phyloP scores from a whole-genome alignment of 30 jellyfish, hydroid and myxozoan genomes.

The Pelagia noctiluca region DNA sequence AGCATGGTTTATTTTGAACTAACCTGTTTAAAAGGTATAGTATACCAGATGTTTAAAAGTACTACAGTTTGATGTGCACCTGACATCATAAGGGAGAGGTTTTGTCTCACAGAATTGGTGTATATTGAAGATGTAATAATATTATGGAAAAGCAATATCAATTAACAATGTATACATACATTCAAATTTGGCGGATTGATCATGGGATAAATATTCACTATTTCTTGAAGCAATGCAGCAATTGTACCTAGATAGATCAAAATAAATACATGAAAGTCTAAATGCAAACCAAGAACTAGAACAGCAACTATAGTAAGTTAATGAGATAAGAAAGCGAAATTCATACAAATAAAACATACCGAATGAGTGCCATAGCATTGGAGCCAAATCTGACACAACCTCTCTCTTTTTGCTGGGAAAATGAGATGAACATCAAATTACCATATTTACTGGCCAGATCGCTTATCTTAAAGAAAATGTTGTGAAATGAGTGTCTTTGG shows the following conservation, averaged over 20 bases:
- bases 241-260: conserved; percentile 76
- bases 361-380: conserved; percentile 99
- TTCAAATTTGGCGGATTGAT: conserved; percentile 95
- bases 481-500: no score
- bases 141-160: no score
- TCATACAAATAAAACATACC: conserved; percentile 62
- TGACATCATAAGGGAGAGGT: no score
- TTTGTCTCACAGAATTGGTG: no score
- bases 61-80: no score
- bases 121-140: no score
- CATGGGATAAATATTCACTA: conserved; percentile 96
- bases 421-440: not conserved
- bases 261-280: not conserved
- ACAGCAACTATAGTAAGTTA: not conserved
- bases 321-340: not conserved
- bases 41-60: no score
- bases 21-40: no score
- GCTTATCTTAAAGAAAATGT: no score
- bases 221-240: conserved; percentile 97
- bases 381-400: conserved; percentile 98
- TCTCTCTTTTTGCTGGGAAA: conserved; percentile 90
- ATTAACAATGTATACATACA: conserved; percentile 50
- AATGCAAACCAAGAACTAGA: not conserved
- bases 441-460: no score
- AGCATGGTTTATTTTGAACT: no score